Evolutionary conservation across 2,888 invertebrate species (phyloP).

Genomic region (Drosophila austrosaltans): DNA sequence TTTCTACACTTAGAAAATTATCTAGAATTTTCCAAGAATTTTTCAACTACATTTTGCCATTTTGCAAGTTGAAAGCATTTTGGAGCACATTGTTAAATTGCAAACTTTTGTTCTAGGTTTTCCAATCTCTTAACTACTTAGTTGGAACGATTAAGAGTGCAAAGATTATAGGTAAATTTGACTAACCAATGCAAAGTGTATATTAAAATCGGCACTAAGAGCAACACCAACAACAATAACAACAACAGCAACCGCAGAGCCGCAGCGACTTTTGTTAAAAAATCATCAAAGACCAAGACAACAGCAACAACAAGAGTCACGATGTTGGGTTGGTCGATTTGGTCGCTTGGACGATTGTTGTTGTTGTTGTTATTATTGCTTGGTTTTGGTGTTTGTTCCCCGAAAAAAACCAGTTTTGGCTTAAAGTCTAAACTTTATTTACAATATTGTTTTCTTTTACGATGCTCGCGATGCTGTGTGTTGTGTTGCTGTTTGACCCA

Average conservation of each 20-base stretch:
- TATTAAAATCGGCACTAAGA: constrained; percentile 19
- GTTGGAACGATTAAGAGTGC: neutral
- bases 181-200: constrained; percentile 37
- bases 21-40: too few relatives aligned
- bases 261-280: constrained; percentile 69
- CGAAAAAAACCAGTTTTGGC: constrained; percentile 66
- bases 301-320: constrained; percentile 59
- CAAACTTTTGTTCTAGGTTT: too few relatives aligned
- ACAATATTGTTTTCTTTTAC: constrained; percentile 79
- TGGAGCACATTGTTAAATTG: too few relatives aligned
- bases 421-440: constrained; percentile 76
- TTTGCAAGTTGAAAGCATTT: too few relatives aligned
- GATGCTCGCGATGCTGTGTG: constrained; percentile 52
- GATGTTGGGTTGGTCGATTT: constrained; percentile 66
- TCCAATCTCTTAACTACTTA: too few relatives aligned
- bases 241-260: constrained; percentile 32
- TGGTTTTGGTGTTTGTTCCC: constrained; percentile 12
- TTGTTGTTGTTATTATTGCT: constrained; percentile 54
- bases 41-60: too few relatives aligned
- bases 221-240: constrained; percentile 39
- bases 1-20: too few relatives aligned
- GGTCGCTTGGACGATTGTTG: constrained; percentile 43
- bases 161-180: neutral
- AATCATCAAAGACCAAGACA: constrained; percentile 76
- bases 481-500: constrained; percentile 64